Evolutionary conservation across 2,113 vertebrate genomes (phyloP), one percentile per base, ranked within the genome.

Genomic region (Coregonus clupeaformis): DNA sequence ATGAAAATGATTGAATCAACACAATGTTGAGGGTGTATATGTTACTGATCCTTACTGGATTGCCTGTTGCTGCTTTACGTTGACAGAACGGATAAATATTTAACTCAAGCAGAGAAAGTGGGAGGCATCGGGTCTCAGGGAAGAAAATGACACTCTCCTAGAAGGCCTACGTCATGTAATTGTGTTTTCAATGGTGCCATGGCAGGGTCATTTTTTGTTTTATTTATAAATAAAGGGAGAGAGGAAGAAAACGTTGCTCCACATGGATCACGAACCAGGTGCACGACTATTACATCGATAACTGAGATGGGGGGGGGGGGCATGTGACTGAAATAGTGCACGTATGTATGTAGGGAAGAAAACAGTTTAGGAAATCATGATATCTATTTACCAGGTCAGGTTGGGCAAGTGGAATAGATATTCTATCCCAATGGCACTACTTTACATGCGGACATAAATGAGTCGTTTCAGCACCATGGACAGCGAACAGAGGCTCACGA

Each of bases 391-490:
- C 55, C 18, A 59, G 55, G 57, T 59, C 6, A 59, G 55, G n/a
- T 59, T 20, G 7, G 57, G 20, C 57, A 59, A 59, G 57, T 22
- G 57, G 57, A 36, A 13, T 49, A 49, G 47, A 49, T 49, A 49
- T 49, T 49, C 47, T 49, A 49, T 49, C 47, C 13, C 25, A 27
- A 63, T 65, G 64, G 14, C 27, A 18, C 72, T 36, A 59, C 0
- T 16, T 32, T 11, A 7, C 36, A 71, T 1, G n/a, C 29, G 30
- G 22, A 59, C n/a, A 59, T 42, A 16, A 49, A 32, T 66, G 45
- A 66, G 20, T 69, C 30, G 4, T 4, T 45, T 66, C 30, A 52
- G 79, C 25, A 76, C 75, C 27, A 94, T 94, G 94, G 95, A 94
- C 47, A 83, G 83, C 0, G 89, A 89, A 16, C 0, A 12, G 0